These are phyloP conservation scores for Abramis brama DNA, from an alignment of 2,113 vertebrate genomes.

Conservation along the genomic window DNA sequence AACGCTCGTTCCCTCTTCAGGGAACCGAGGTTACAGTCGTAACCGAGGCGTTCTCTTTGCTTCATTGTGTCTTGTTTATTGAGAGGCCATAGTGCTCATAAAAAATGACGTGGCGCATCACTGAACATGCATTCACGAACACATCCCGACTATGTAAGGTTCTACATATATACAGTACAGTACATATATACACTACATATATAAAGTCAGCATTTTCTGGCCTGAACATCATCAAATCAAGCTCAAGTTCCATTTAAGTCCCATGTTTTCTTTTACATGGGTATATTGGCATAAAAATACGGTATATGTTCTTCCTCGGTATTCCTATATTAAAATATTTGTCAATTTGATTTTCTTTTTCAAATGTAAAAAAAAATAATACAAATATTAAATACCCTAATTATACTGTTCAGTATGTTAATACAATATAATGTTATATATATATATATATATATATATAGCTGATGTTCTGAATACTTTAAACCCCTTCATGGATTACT, in stretches of 20 bases:
- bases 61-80: background rate
- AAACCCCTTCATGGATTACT: conserved; percentile 36
- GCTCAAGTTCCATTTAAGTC: background rate
- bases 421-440: background rate
- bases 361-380: too few species aligned
- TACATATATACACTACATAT: background rate
- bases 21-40: too few species aligned
- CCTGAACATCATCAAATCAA: background rate
- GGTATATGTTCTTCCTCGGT: too few species aligned
- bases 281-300: too few species aligned
- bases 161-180: background rate
- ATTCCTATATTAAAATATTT: too few species aligned
- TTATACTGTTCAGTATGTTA: background rate
- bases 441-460: too few species aligned
- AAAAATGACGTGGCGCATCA: background rate
- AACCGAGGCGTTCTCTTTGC: too few species aligned
- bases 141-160: background rate
- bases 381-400: background rate
- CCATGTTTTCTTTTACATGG: background rate
- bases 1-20: too few species aligned
- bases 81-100: background rate
- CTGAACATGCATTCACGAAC: background rate
- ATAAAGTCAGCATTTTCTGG: background rate
- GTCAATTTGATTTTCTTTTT: too few species aligned
- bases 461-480: conserved; percentile 1